A percentile compares a stretch with the other conserved stretches of the same genome.
Evolutionary conservation across 2,113 vertebrate species (phyloP).

Genomic region (Misgurnus anguillicaudatus): DNA sequence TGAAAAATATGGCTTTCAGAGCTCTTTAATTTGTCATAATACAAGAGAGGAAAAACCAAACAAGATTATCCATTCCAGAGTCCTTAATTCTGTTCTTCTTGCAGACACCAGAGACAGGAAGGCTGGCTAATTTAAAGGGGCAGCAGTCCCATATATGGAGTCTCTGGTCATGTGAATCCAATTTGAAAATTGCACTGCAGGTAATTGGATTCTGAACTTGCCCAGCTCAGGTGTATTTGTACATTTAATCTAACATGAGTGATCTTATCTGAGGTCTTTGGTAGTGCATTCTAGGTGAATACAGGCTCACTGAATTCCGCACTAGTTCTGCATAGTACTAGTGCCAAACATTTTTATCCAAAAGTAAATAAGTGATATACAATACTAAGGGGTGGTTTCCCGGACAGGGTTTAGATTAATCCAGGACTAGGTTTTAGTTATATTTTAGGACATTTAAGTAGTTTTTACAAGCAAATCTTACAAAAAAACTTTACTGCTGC

Average conservation of each 20-base stretch:
- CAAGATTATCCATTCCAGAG: slow-evolving; percentile 70
- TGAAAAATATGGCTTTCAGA: slow-evolving; percentile 74
- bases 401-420: too few relatives aligned
- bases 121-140: slow-evolving; percentile 68
- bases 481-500: too few relatives aligned
- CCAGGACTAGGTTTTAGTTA: too few relatives aligned
- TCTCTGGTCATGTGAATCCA: slow-evolving; percentile 53
- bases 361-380: too few relatives aligned
- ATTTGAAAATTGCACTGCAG: slow-evolving; percentile 69
- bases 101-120: slow-evolving; percentile 63
- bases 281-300: slow-evolving; percentile 15
- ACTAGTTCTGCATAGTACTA: neutral
- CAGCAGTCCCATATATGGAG: slow-evolving; percentile 50
- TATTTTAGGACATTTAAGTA: too few relatives aligned
- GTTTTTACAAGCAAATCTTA: too few relatives aligned
- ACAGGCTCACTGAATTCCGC: neutral
- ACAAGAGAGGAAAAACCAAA: slow-evolving; percentile 70
- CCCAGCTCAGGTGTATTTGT: slow-evolving; percentile 53
- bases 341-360: neutral
- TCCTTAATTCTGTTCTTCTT: slow-evolving; percentile 64
- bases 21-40: slow-evolving; percentile 83
- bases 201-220: slow-evolving; percentile 65
- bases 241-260: slow-evolving; percentile 36
- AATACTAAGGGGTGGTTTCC: too few relatives aligned
- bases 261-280: slow-evolving; percentile 25